Evolutionary conservation across 2,888 invertebrate species (phyloP), one percentile per base, ranked within the genome.

Genomic region (Eledona agricola): DNA sequence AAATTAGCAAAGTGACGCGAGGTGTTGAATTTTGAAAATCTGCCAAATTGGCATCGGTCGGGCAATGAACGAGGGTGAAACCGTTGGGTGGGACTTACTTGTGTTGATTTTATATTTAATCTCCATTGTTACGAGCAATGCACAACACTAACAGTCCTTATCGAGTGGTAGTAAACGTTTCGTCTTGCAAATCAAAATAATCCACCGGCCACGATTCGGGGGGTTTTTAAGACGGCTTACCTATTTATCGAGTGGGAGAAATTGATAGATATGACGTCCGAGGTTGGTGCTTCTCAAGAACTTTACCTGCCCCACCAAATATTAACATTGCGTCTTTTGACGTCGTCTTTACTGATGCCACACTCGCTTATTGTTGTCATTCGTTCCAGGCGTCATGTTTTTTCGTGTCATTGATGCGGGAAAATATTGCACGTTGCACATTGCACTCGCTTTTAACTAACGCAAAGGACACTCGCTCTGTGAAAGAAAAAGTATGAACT

Each of bases 221-320:
- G 52, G 38, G 52, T 47, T 52, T 52, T 52, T 34, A 52, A 46
- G 32, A 34, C 47, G 49, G 42, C 47, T 42, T 42, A 42, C 32
- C 40, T 34, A 42, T 38, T 28, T 45, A 45, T 11, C 31, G 26
- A 47, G 42, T 51, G 42, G 51, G 51, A 42, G 42, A 34, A 51
- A 51, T 51, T 42, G 51, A 51, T 51, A 51, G 42, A 42, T 34
- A 46, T 51, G 51, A 51, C 51, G 51, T 43, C 42, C 51, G 51
- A 42, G 51, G 40, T 42, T 51, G 51, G 51, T 43, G 51, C 51
- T 51, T 51, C 51, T 42, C 42, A 51, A 51, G 51, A 51, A 42
- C 51, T 43, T 42, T 32, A 51, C 51, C 42, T 51, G 42, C 51
- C 51, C 51, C 42, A 35, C 51, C 51, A 38, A 47, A 35, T 55